Base-by-base conservation (phyloP, 2,797 vertebrate species). In the Borostomias antarcticus region DNA sequence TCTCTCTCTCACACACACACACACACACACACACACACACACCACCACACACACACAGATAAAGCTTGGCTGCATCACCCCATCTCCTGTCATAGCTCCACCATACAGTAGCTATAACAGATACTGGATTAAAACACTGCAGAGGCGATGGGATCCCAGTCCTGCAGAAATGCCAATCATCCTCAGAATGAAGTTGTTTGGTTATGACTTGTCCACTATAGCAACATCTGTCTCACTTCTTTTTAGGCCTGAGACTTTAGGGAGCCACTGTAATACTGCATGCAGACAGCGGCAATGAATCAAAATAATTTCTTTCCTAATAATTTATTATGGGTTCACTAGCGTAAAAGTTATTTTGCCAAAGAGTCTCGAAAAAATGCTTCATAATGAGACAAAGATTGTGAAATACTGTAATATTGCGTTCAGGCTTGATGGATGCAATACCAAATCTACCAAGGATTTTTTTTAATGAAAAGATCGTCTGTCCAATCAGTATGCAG, bases 31-130 rank as follows among this genome's bases (percentile, higher is more conserved):
- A 70, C 58, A 61, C 50, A 71, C 17, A 60, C 47, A 69, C 64
- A 68, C 23, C 52, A 35, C 8, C 52, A 43, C 35, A 60, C 51
- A 70, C 69, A 48, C 56, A 65, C 64, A 73, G 52, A 45, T 23
- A 56, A 52, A 47, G 52, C 50, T 19, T 69, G 29, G 58, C 45
- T 70, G 82, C 86, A 80, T 65, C 61, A 52, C 56, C 57, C 73
- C 43, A 40, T 52, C 63, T 74, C 70, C 72, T 70, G 72, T 67
- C 66, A 69, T 68, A 75, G 74, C 67, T 63, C 70, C 51, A 40
- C 70, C 64, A 82, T 68, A 60, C 61, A 64, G 72, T 73, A 80
- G 70, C 68, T 68, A 76, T 72, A 58, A 73, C 61, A 76, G 67
- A 72, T 61, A 69, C 35, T 45, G 32, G 51, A 64, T 29, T 72